phyloP scores from a whole-genome alignment of 2,888 invertebrate genomes.

The Drosophila anceps region DNA sequence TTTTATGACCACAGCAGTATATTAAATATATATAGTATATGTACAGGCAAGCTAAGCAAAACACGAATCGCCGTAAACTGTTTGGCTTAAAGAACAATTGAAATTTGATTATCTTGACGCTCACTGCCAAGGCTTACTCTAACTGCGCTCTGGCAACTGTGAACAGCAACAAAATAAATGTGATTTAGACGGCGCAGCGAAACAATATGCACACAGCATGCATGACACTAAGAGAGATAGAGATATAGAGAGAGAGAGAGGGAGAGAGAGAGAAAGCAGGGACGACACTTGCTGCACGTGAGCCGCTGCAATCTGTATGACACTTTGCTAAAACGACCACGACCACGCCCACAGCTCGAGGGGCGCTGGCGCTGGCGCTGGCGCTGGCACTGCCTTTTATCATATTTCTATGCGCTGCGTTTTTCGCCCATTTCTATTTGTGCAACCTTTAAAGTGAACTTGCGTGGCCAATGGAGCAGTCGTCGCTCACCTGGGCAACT shows the following conservation, averaged over 20 bases:
- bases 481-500: slow-evolving; percentile 10
- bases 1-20: too few relatives aligned
- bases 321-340: slow-evolving; percentile 35
- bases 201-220: not conserved
- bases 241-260: too few relatives aligned
- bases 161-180: slow-evolving; percentile 2
- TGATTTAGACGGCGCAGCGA: not conserved
- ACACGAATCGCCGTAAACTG: not conserved
- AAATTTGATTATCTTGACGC: not conserved
- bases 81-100: not conserved
- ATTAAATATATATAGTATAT: not conserved
- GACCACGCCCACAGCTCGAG: not conserved
- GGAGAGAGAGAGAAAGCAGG: not conserved
- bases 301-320: slow-evolving; percentile 58
- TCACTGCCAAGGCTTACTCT: not conserved
- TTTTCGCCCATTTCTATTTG: slow-evolving; percentile 54
- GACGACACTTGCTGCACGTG: slow-evolving; percentile 39
- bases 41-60: not conserved
- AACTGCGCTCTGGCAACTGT: slow-evolving; percentile 22
- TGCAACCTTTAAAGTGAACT: slow-evolving; percentile 38
- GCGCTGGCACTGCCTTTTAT: slow-evolving; percentile 26
- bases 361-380: not conserved
- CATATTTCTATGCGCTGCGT: slow-evolving; percentile 35
- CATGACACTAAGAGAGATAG: not conserved
- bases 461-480: slow-evolving; percentile 30